These are phyloP conservation scores for Clytia hemisphaerica DNA, from an alignment of 30 jellyfish, hydroid and myxozoan species.

Conservation along the genomic window DNA sequence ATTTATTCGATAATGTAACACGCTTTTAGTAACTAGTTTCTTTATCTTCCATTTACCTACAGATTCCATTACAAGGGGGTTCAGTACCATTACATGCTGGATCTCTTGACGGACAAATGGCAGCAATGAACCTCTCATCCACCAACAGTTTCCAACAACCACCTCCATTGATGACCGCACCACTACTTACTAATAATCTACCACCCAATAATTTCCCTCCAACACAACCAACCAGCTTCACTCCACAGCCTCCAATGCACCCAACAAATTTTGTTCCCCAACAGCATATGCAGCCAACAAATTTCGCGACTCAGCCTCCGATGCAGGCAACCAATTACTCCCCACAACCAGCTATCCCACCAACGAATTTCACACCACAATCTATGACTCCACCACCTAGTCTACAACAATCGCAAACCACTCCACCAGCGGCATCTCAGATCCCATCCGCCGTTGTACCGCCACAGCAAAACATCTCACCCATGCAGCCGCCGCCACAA, in stretches of 20 bases:
- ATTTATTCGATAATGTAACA: too few species aligned
- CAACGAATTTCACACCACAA: not conserved
- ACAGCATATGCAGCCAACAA: not conserved
- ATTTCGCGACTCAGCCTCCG: not conserved
- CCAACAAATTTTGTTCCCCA: not conserved
- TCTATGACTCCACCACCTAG: slow-evolving; percentile 27
- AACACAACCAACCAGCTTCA: slow-evolving; percentile 6
- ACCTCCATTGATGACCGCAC: slow-evolving; percentile 55
- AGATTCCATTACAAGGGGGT: not conserved
- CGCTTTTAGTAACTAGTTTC: too few species aligned
- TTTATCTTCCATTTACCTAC: not conserved
- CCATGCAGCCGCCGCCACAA: not conserved
- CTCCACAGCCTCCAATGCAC: not conserved
- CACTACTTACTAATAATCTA: slow-evolving; percentile 38
- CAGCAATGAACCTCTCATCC: slow-evolving; percentile 37
- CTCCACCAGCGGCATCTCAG: slow-evolving; percentile 44
- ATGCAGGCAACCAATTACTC: not conserved
- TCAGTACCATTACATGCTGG: not conserved
- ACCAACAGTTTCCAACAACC: slow-evolving; percentile 42
- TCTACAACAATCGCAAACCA: slow-evolving; percentile 25
- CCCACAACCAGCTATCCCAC: not conserved
- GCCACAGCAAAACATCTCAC: not conserved
- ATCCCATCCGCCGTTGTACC: slow-evolving; percentile 56
- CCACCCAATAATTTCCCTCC: slow-evolving; percentile 41
- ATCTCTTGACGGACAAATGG: slow-evolving; percentile 51